These are phyloP conservation scores for Rallus crepitans DNA, from an alignment of 2,797 vertebrate species.

Conservation along the genomic window DNA sequence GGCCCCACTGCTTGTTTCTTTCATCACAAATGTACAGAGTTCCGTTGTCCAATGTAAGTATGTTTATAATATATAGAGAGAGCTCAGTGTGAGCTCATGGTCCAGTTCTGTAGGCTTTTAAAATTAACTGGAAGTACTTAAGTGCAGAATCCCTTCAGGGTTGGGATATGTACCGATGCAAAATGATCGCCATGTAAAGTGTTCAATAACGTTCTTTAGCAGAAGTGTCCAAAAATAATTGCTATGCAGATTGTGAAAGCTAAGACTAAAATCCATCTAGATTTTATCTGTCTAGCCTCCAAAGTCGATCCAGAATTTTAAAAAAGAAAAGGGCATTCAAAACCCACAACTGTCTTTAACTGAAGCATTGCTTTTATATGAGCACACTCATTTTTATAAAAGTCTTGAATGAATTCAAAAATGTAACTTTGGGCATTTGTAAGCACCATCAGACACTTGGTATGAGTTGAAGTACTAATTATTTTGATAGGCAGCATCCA, in stretches of 20 bases:
- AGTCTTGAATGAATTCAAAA: background rate
- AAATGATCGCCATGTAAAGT: fast-evolving
- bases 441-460: background rate
- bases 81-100: background rate
- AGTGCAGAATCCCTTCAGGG: background rate
- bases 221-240: background rate
- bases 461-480: background rate
- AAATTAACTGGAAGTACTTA: background rate
- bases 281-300: background rate
- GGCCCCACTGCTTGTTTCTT: fast-evolving
- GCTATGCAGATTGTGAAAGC: background rate
- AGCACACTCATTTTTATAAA: background rate
- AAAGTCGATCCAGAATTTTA: background rate
- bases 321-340: background rate
- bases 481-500: background rate
- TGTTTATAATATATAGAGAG: background rate
- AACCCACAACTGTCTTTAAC: background rate
- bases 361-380: background rate
- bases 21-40: background rate
- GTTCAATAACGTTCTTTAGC: background rate
- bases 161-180: background rate
- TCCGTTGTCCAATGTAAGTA: background rate
- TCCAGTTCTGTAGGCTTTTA: background rate
- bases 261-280: background rate
- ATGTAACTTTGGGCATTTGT: background rate